These are phyloP conservation scores for Dendrolimus houi DNA, from an alignment of 2,888 invertebrate species.

Conservation along the genomic window DNA sequence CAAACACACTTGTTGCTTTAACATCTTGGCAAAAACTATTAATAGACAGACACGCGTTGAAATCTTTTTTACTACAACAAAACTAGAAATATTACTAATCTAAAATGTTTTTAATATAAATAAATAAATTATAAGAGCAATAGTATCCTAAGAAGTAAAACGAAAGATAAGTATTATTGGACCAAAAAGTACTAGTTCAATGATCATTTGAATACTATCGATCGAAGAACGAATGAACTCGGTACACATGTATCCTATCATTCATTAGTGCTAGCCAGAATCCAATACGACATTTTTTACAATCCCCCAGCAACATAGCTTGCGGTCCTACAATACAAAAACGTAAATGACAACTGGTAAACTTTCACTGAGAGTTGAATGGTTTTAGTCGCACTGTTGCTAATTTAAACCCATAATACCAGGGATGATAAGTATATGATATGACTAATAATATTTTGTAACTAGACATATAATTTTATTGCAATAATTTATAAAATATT, in stretches of 20 bases:
- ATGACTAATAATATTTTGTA: too few relatives aligned
- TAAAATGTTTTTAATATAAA: neutral
- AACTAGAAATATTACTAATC: neutral
- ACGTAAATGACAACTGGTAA: neutral
- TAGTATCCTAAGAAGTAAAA: too few relatives aligned
- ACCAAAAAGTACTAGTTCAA: neutral
- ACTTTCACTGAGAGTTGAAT: too few relatives aligned
- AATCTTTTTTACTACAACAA: slow-evolving; percentile 7
- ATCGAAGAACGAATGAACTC: slow-evolving; percentile 28
- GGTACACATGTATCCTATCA: slow-evolving; percentile 58
- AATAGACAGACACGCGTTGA: slow-evolving; percentile 8
- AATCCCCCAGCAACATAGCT: slow-evolving; percentile 51
- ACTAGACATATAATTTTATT: too few relatives aligned
- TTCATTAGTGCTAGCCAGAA: slow-evolving; percentile 72
- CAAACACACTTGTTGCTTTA: too few relatives aligned
- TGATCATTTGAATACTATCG: neutral
- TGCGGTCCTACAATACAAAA: neutral
- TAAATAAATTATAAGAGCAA: too few relatives aligned
- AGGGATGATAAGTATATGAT: too few relatives aligned
- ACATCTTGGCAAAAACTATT: neutral
- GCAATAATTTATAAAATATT: too few relatives aligned
- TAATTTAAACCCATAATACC: too few relatives aligned
- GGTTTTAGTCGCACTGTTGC: too few relatives aligned
- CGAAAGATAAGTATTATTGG: too few relatives aligned
- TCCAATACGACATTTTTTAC: slow-evolving; percentile 76